Base-by-base conservation (phyloP, 1,140 invertebrate genomes). In the Drosophila oshimai region DNA sequence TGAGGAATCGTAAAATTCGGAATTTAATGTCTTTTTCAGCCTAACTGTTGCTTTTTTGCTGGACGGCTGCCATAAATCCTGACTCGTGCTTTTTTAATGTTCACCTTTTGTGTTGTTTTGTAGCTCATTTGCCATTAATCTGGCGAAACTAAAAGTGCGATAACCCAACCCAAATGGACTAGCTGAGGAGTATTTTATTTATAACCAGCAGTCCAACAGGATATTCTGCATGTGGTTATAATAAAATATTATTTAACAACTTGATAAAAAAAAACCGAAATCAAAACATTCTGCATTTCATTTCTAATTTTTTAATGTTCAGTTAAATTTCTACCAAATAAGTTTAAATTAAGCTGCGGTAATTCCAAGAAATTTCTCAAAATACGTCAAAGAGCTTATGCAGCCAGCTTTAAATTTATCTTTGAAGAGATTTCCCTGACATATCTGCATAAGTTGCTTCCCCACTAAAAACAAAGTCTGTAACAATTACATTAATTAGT, bases 101-200 rank as follows among this genome's bases (percentile, higher is more conserved):
- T 20, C 34, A 18, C 28, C 29, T 22, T 37, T 57, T 55, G 58
- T 31, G 53, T 68, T 72, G 54, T 51, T 61, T 72, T 72, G 45
- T 44, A 72, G 67, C 68, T 72, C 68, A 72, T 72, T 72, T 72
- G 67, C 37, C 44, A 42, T 49, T 55, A 81, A 71, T 80, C 71
- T 55, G 65, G 34, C 53, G 9, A 60, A 60, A 69, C 49, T 53
- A 42, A 39, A 57, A 34, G 45, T 34, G 39, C 37, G 45, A 36
- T 41, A 65, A 41, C 24, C 44, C 50, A 64, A 51, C 36, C 36
- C 62, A 75, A 57, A 50, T 64, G 29, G 31, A 20, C 39, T 24
- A 33, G 28, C 50, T 41, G 2, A 29, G 29, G 13, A 33, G 36
- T 17, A 34, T 46, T 34, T 28, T 18, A n/a, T 68, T 68, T 61